Base-by-base conservation (phyloP, 2,113 vertebrate species). In the Xiphias gladius region DNA sequence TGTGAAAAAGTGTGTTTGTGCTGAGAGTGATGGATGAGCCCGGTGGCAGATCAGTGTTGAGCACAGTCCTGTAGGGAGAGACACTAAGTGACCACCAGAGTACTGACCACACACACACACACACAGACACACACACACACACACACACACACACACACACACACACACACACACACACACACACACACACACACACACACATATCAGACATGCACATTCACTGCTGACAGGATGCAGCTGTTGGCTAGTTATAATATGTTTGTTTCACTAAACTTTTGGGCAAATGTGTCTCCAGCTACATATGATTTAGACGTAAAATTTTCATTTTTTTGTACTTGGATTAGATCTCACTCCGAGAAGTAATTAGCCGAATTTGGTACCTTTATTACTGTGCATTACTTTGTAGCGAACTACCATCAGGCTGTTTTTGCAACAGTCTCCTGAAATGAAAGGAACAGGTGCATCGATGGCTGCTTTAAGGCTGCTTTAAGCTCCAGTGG, bases 1-100 rank as follows among this genome's bases (percentile, higher is more conserved):
- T 65, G 30, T 37, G 16, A 19, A 19, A 48, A 32, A 35, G 37
- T 66, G 68, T 74, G 83, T 86, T 78, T 77, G 52, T 72, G 50
- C 11, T 52, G 22, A 20, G 17, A 52, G 75, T 88, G 86, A 86
- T 80, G 43, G 76, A 86, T 79, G 82, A 82, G 82, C 14, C 35
- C 0, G 0, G 54, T 35, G 20, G 46, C 52, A 50, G 58, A 83
- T 84, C 62, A 30, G 87, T 87, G 61, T 61, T n/a, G 10, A 76
- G 67, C 43, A 20, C 10, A 54, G 32, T 73, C 48, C 57, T 82
- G 41, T 35, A 43, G 69, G 59, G 41, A 81, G 76, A 77, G 64
- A 52, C 69, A 73, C 0, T 82, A 41, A 76, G 71, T 79, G 67
- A 59, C 78, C 83, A 73, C 54, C 37, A 73, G 3, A 62, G 50